Percentiles rank a stretch among this genome's conserved stretches.
Conservation (phyloP, 2,113 vertebrate species). For the Thymallus thymallus region DNA sequence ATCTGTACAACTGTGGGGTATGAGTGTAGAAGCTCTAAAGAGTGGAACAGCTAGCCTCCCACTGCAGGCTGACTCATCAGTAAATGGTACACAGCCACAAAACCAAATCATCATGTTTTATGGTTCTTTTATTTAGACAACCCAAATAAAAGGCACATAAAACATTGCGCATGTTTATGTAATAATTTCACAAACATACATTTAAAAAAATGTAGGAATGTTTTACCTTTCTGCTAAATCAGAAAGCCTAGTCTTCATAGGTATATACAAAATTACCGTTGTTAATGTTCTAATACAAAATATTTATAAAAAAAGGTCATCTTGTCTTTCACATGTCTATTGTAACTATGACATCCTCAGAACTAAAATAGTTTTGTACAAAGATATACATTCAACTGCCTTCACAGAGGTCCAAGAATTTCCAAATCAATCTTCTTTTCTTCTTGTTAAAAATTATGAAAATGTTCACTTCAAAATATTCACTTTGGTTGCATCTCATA, state of each 20-base stretch:
- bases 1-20: not conserved
- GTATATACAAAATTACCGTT: constrained; percentile 98
- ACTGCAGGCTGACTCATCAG: constrained; percentile 5
- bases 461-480: constrained; percentile 68
- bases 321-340: constrained; percentile 78
- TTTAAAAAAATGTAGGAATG: constrained; percentile 98
- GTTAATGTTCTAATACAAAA: constrained; percentile 99
- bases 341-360: constrained; percentile 90
- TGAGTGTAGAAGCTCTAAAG: not conserved
- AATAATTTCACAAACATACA: constrained; percentile 99
- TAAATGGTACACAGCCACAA: constrained; percentile 18
- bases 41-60: not conserved
- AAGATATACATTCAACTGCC: constrained; percentile 93
- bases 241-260: constrained; percentile 96
- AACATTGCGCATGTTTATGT: constrained; percentile 99
- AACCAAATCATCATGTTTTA: constrained; percentile 58
- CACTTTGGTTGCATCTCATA: constrained; percentile 62
- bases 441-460: constrained; percentile 66
- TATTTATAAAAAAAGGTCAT: constrained; percentile 98
- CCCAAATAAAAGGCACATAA: constrained; percentile 99
- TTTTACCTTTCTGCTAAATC: constrained; percentile 98
- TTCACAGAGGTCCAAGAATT: constrained; percentile 83
- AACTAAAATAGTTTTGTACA: constrained; percentile 88
- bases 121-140: constrained; percentile 99
- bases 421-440: constrained; percentile 58